These are phyloP conservation scores for Podarcis siculus DNA, from an alignment of 2,797 vertebrate species.

Conservation along the genomic window DNA sequence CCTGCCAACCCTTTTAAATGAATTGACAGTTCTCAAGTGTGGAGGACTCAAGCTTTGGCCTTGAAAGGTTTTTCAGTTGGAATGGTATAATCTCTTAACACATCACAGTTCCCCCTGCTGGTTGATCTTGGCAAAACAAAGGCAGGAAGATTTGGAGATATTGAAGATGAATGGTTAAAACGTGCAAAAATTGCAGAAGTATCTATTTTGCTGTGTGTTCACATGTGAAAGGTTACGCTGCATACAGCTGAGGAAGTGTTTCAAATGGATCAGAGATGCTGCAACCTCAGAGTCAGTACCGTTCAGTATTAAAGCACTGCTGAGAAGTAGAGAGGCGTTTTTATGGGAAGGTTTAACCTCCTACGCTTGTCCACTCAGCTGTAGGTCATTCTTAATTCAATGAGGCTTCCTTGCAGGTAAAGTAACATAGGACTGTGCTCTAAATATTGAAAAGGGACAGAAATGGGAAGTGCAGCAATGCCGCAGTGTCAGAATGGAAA, in stretches of 20 bases:
- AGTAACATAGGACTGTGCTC: neutral
- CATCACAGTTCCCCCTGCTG: constrained; percentile 30
- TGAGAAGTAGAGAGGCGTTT: neutral
- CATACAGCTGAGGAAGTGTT: neutral
- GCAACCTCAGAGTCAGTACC: neutral
- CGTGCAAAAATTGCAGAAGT: neutral
- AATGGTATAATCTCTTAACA: neutral
- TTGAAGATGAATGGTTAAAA: neutral
- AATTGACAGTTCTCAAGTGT: neutral
- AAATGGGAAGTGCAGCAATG: neutral
- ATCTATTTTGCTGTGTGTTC: neutral
- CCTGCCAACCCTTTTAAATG: neutral
- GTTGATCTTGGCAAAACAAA: neutral
- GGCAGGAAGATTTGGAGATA: neutral
- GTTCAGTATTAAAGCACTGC: neutral
- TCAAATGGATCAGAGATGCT: neutral
- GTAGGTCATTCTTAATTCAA: neutral
- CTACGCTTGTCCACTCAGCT: neutral
- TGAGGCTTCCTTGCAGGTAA: neutral
- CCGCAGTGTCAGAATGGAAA: neutral
- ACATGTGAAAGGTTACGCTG: neutral
- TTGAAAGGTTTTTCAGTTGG: accelerated
- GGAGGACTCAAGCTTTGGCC: neutral
- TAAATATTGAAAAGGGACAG: neutral
- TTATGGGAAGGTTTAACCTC: neutral